These are phyloP conservation scores for Saccostrea glomerata DNA, from an alignment of 1,140 invertebrate genomes.

Conservation along the genomic window DNA sequence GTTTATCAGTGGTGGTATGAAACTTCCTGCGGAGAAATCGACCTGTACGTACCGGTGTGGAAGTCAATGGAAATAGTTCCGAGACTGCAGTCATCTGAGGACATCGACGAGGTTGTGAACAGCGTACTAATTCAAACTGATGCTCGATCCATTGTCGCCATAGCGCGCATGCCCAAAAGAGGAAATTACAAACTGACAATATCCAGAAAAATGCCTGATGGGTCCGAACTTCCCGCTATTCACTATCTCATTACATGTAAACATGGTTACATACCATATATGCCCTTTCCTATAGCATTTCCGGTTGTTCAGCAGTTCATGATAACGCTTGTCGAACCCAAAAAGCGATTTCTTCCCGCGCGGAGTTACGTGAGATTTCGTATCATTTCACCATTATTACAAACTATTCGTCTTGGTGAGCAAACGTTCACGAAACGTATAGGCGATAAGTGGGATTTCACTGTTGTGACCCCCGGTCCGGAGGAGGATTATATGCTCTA, in stretches of 20 bases:
- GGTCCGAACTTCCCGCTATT: not conserved
- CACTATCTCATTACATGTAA: constrained; percentile 39
- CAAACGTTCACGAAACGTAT: not conserved
- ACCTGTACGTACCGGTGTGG: constrained; percentile 18
- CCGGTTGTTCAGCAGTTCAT: constrained; percentile 15
- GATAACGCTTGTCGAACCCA: constrained; percentile 20
- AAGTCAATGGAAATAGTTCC: constrained; percentile 33
- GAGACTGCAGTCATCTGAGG: not conserved
- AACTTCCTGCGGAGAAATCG: not conserved
- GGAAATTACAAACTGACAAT: constrained; percentile 39
- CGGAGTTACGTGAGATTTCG: constrained; percentile 22
- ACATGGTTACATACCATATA: constrained; percentile 9
- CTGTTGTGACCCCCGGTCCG: constrained; percentile 7
- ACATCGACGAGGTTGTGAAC: not conserved
- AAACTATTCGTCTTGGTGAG: constrained; percentile 23
- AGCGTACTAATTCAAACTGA: constrained; percentile 36
- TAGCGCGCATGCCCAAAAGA: constrained; percentile 26
- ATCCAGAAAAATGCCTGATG: not conserved
- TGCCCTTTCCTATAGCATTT: constrained; percentile 14
- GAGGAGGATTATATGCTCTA: constrained; percentile 22
- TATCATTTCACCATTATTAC: constrained; percentile 18
- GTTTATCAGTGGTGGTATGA: constrained; percentile 25
- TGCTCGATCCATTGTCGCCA: constrained; percentile 5
- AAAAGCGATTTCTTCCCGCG: constrained; percentile 11
- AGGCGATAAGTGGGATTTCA: constrained; percentile 39